A percentile compares a stretch with the other conserved stretches of the same genome.
phyloP scores from a whole-genome alignment of 1,140 invertebrate genomes.

The Bombus haemorrhoidalis region DNA sequence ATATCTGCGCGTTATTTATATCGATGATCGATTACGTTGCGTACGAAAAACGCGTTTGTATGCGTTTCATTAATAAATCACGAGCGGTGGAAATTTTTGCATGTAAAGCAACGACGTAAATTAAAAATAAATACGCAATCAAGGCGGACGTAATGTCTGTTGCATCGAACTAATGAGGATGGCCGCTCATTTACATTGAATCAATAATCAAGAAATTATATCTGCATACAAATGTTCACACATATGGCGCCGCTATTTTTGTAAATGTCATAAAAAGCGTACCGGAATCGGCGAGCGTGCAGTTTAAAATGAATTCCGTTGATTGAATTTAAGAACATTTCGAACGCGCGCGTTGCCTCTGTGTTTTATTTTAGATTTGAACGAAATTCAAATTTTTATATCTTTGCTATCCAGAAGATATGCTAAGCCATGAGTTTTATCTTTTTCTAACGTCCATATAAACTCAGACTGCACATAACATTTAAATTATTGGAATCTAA shows the following conservation, averaged over 20 bases:
- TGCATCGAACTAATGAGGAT: slow-evolving; percentile 27
- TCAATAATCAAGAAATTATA: slow-evolving; percentile 44
- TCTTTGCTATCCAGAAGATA: not conserved
- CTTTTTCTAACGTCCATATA: too few relatives aligned
- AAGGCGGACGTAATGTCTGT: slow-evolving; percentile 20
- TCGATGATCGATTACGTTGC: slow-evolving; percentile 3
- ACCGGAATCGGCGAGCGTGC: not conserved
- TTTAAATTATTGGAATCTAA: too few relatives aligned
- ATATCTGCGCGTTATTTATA: not conserved
- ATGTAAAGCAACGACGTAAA: slow-evolving; percentile 25
- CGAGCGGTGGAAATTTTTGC: slow-evolving; percentile 14
- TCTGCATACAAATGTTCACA: slow-evolving; percentile 17
- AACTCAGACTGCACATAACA: too few relatives aligned
- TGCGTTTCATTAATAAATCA: slow-evolving; percentile 34
- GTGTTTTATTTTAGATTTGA: not conserved
- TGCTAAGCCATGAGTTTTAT: not conserved
- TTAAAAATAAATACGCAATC: slow-evolving; percentile 44
- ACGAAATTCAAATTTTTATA: not conserved
- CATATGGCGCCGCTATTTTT: slow-evolving; percentile 13
- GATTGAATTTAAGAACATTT: not conserved
- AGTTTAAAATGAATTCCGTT: slow-evolving; percentile 8
- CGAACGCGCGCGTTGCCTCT: not conserved
- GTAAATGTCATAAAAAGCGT: slow-evolving; percentile 2
- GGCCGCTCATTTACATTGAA: slow-evolving; percentile 37
- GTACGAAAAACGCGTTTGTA: not conserved